These are phyloP conservation scores for Lepilemur septentrionalis DNA, from an alignment of 2,797 vertebrate species.

Conservation along the genomic window DNA sequence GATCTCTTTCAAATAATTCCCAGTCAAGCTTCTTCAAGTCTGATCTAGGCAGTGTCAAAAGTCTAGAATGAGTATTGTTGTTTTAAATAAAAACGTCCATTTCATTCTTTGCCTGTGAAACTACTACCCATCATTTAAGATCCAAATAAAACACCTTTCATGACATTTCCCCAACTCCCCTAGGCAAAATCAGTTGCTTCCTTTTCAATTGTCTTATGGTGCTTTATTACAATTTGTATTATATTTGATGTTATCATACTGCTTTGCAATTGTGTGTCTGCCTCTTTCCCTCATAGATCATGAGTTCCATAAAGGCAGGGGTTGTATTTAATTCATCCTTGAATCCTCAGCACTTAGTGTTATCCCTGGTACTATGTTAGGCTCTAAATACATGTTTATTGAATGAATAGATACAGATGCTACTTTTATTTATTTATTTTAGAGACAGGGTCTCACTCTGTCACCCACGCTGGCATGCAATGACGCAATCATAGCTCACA, in stretches of 20 bases:
- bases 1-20: constrained; percentile 1
- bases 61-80: background rate
- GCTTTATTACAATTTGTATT: background rate
- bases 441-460: no score
- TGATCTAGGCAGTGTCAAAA: background rate
- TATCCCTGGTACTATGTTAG: background rate
- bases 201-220: background rate
- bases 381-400: background rate
- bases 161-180: background rate
- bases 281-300: background rate
- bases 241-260: background rate
- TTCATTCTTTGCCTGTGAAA: background rate
- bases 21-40: background rate
- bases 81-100: constrained; percentile 35
- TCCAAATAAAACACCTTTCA: constrained; percentile 1
- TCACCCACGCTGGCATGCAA: no score
- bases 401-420: background rate
- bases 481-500: no score
- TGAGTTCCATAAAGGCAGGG: background rate
- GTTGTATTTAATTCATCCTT: background rate
- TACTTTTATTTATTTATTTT: background rate
- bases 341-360: background rate
- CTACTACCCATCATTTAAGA: background rate
- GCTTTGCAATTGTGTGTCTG: constrained; percentile 6
- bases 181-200: constrained; percentile 14